Conservation (phyloP, 2,113 vertebrate species). For the Argyrosomus japonicus region DNA sequence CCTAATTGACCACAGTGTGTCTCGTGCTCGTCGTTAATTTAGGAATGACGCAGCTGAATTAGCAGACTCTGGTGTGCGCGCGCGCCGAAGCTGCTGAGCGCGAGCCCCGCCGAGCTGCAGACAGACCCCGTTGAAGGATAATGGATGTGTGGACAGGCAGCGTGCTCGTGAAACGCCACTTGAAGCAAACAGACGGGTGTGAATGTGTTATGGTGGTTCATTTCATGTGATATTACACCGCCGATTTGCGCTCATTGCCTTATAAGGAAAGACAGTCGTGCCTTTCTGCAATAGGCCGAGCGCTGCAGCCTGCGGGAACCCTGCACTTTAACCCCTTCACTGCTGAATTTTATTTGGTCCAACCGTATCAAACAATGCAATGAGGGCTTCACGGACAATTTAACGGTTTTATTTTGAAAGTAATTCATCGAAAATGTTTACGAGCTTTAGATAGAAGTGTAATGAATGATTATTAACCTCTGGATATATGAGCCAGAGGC, state of each 20-base stretch:
- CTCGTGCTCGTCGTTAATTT: conserved; percentile 36
- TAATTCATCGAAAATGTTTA: background rate
- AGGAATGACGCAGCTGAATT: conserved; percentile 62
- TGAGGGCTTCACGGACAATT: background rate
- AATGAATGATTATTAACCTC: background rate
- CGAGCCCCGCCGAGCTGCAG: background rate
- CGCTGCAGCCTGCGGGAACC: conserved; percentile 73
- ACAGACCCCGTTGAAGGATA: background rate
- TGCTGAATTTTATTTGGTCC: conserved; percentile 82
- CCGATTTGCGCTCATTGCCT: conserved; percentile 73
- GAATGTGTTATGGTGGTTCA: background rate
- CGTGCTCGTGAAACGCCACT: background rate
- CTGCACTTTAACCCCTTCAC: conserved; percentile 78
- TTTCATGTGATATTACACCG: conserved; percentile 54
- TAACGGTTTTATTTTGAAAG: background rate
- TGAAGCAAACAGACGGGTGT: background rate
- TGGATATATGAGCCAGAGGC: background rate
- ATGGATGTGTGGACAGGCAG: background rate
- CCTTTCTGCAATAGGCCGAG: conserved; percentile 82
- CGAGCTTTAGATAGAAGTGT: background rate
- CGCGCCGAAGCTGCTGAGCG: conserved; percentile 22
- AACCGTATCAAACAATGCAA: conserved; percentile 45
- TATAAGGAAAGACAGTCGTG: conserved; percentile 83
- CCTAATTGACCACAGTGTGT: background rate
- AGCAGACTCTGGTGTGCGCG: background rate